These are phyloP conservation scores for Drosophila micromelanica DNA, from an alignment of 1,140 invertebrate genomes.

Conservation along the genomic window DNA sequence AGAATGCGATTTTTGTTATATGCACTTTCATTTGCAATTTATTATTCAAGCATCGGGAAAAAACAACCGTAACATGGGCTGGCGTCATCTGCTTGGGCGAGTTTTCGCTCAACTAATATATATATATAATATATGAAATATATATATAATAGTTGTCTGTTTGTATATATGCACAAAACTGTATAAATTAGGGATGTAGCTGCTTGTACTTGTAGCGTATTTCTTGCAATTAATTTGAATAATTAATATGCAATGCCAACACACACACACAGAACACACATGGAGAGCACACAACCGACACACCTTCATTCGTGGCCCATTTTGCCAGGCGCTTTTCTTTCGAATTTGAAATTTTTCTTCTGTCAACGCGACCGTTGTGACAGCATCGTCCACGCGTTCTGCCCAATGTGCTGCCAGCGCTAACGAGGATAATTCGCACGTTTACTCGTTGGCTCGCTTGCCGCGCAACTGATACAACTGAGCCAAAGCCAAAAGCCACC, in stretches of 20 bases:
- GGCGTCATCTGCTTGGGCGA: slow-evolving; percentile 41
- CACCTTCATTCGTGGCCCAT: slow-evolving; percentile 74
- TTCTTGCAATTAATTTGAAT: slow-evolving; percentile 75
- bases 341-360: slow-evolving; percentile 60
- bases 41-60: background rate
- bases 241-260: slow-evolving; percentile 64
- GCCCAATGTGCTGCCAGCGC: slow-evolving; percentile 28
- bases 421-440: slow-evolving; percentile 68
- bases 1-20: slow-evolving; percentile 10
- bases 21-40: slow-evolving; percentile 8
- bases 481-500: slow-evolving; percentile 35
- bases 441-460: slow-evolving; percentile 69
- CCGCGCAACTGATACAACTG: slow-evolving; percentile 63
- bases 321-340: slow-evolving; percentile 61
- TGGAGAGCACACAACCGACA: slow-evolving; percentile 45
- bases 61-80: background rate
- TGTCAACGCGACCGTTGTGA: slow-evolving; percentile 57
- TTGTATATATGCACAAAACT: background rate
- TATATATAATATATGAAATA: slow-evolving; percentile 1
- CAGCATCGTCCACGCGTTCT: slow-evolving; percentile 56
- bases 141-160: slow-evolving; percentile 1
- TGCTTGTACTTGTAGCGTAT: slow-evolving; percentile 52
- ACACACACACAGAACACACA: slow-evolving; percentile 15
- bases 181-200: slow-evolving; percentile 22
- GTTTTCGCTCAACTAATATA: slow-evolving; percentile 41